A percentile compares a stretch with the other conserved stretches of the same genome.
phyloP scores from a whole-genome alignment of 2,888 invertebrate species.

The Cheilosia impressa region DNA sequence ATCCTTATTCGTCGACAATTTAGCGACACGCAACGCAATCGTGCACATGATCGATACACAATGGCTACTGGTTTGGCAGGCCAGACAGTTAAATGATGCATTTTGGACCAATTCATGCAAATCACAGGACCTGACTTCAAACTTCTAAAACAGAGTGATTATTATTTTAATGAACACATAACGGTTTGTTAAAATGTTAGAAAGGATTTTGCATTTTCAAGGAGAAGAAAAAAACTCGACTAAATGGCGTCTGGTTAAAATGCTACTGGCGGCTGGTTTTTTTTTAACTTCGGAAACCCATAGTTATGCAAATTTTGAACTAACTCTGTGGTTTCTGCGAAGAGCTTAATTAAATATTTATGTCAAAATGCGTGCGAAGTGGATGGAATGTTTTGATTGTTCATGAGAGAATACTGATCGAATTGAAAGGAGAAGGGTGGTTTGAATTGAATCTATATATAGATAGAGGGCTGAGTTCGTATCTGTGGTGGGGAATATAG shows the following conservation, averaged over 20 bases:
- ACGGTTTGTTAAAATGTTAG: slow-evolving; percentile 42
- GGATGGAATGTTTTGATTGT: neutral
- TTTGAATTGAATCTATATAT: neutral
- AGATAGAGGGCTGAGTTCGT: too few relatives aligned
- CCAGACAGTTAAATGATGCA: slow-evolving; percentile 58
- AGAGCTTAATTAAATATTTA: slow-evolving; percentile 18
- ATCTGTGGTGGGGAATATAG: too few relatives aligned
- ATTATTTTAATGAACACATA: slow-evolving; percentile 63
- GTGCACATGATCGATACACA: slow-evolving; percentile 33
- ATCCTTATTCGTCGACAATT: slow-evolving; percentile 52
- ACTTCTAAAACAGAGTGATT: slow-evolving; percentile 55
- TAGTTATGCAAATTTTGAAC: slow-evolving; percentile 56
- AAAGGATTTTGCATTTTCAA: slow-evolving; percentile 20
- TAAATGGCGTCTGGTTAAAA: slow-evolving; percentile 42
- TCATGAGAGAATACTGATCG: neutral
- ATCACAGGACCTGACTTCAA: slow-evolving; percentile 41
- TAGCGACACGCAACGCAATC: slow-evolving; percentile 48
- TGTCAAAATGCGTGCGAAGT: slow-evolving; percentile 24
- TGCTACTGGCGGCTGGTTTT: slow-evolving; percentile 61
- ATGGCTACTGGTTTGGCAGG: slow-evolving; percentile 55
- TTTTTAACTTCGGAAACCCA: slow-evolving; percentile 2
- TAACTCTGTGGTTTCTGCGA: slow-evolving; percentile 20
- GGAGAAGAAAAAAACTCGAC: neutral
- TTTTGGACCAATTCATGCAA: slow-evolving; percentile 56
- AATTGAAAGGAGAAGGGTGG: neutral